A percentile compares a stretch with the other conserved stretches of the same genome.
Evolutionary conservation across 1,140 invertebrate species (phyloP).

Genomic region (Triops cancriformis): DNA sequence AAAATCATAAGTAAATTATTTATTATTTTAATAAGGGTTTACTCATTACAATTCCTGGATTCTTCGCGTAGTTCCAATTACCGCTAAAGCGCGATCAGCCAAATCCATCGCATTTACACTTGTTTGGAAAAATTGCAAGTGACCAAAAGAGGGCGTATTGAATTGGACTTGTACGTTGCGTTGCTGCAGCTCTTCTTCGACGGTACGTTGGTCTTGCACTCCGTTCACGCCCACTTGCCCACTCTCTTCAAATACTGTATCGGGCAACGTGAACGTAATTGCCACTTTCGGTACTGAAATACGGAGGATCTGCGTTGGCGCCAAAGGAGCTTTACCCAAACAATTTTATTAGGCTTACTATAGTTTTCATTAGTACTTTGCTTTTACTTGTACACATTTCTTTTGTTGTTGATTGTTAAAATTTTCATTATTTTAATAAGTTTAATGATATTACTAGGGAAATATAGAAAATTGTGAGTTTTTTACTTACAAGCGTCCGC

Average conservation of each 20-base stretch:
- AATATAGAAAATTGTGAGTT: neutral
- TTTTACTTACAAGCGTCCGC: neutral
- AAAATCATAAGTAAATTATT: neutral
- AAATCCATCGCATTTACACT: constrained; percentile 18
- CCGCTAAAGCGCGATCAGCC: constrained; percentile 19
- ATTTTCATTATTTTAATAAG: too few species aligned
- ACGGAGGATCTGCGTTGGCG: neutral
- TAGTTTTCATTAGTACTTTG: too few species aligned
- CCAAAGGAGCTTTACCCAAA: neutral
- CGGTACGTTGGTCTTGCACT: neutral
- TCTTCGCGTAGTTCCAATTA: constrained; percentile 25
- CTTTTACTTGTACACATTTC: too few species aligned
- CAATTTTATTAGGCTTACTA: too few species aligned
- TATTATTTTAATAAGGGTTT: neutral
- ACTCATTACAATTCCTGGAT: constrained; percentile 16
- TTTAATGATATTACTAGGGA: too few species aligned
- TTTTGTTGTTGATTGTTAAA: too few species aligned
- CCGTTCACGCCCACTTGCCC: constrained; percentile 22
- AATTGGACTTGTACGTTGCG: constrained; percentile 20
- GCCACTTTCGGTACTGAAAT: neutral
- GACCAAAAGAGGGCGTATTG: constrained; percentile 26
- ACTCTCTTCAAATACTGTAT: neutral
- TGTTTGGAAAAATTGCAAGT: constrained; percentile 25
- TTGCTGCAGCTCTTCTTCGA: constrained; percentile 8
- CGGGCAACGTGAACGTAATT: neutral